phyloP scores from a whole-genome alignment of 35 echinoderm and acorn worm genomes.

The Anneissia japonica region DNA sequence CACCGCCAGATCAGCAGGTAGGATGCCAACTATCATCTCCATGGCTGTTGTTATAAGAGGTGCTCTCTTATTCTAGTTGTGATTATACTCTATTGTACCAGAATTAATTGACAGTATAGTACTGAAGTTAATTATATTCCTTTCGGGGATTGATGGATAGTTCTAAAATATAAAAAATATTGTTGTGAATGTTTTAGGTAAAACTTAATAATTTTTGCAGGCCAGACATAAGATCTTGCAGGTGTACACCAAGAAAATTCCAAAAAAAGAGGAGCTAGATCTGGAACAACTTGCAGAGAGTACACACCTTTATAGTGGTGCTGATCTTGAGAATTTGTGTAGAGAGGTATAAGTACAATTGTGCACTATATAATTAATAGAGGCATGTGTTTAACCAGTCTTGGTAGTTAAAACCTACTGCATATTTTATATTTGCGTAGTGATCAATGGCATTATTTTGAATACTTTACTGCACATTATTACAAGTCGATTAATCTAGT shows the following conservation, averaged over 20 bases:
- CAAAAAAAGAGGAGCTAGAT: constrained; percentile 19
- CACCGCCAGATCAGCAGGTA: constrained; percentile 48
- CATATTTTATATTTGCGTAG: too few species aligned
- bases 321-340: constrained; percentile 37
- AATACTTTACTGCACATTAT: too few species aligned
- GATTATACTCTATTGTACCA: too few species aligned
- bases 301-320: constrained; percentile 32
- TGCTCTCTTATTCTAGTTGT: too few species aligned
- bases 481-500: too few species aligned
- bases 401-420: too few species aligned
- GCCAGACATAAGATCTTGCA: constrained; percentile 17
- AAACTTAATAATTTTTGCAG: neutral
- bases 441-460: too few species aligned
- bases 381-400: too few species aligned
- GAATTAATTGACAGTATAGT: neutral
- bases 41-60: too few species aligned
- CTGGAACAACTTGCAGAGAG: constrained; percentile 1
- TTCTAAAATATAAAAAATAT: neutral
- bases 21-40: too few species aligned
- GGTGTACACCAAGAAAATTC: constrained; percentile 31
- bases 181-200: neutral
- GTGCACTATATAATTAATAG: too few species aligned
- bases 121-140: neutral
- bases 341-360: too few species aligned
- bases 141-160: neutral